A percentile compares a stretch with the other conserved stretches of the same genome.
Conservation (phyloP, 2,797 vertebrate species). For the Tenualosa thibaudeaui region DNA sequence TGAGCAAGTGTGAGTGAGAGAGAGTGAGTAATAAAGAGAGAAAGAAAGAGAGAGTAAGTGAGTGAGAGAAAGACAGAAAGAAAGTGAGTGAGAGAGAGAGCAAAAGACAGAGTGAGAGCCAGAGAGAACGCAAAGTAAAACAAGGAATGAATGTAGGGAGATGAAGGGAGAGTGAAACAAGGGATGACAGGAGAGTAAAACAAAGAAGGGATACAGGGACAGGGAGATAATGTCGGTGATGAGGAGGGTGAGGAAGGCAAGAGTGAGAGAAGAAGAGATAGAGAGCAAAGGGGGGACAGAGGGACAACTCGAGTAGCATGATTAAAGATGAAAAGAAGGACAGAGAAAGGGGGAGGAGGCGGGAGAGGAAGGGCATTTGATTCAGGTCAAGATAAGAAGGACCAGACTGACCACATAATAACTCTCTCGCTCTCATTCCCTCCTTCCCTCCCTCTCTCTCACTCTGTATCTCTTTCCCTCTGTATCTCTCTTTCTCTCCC, state of each 20-base stretch:
- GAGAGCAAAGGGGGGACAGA: conserved; percentile 31
- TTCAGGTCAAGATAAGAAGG: conserved; percentile 1
- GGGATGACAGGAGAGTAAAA: background rate
- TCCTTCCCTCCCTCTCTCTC: background rate
- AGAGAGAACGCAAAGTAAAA: no score
- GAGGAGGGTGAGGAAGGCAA: background rate
- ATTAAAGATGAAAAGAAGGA: conserved; percentile 21
- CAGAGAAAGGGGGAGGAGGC: conserved; percentile 35
- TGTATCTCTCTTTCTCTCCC: background rate
- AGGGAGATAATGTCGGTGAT: background rate
- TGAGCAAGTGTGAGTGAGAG: no score
- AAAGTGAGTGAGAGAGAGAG: no score
- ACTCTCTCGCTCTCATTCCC: background rate
- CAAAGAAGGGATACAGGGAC: background rate
- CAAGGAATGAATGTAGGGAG: no score
- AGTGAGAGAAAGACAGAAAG: no score
- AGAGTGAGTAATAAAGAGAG: no score
- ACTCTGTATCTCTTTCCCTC: background rate
- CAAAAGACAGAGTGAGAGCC: no score
- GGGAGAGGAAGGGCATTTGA: background rate
- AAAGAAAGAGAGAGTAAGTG: no score
- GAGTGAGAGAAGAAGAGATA: background rate
- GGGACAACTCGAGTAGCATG: background rate
- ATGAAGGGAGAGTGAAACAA: no score
- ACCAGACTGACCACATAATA: background rate